Base-by-base conservation (phyloP, 2,113 vertebrate genomes). In the Eonycteris spelaea region DNA sequence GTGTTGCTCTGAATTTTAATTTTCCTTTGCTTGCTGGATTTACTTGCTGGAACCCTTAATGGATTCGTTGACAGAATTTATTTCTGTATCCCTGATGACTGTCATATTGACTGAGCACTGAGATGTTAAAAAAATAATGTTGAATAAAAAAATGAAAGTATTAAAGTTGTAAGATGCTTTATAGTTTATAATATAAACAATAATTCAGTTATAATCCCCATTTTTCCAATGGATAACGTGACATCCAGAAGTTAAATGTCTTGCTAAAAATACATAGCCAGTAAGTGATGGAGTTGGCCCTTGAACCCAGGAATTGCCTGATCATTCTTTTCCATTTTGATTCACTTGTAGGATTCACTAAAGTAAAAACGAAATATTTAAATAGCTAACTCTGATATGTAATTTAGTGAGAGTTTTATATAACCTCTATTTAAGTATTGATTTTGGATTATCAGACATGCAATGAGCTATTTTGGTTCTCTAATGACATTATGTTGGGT, bases 291-390 rank as follows among this genome's bases (percentile, higher is more conserved):
- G 40, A 67, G 78, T 55, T 96, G 40, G 57, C 26, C 19, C 26
- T 83, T 40, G 21, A 93, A 84, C 35, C 12, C 55, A 84, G 2
- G 8, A 91, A 61, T 79, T 51, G 11, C 1, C 6, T 75, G 33
- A 80, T 79, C 26, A 24, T 88, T 87, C 40, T 77, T 78, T 45
- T 94, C 68, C 28, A 67, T 65, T 94, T 83, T 86, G 55, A 79
- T 75, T 92, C 51, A 85, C 33, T 78, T 92, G 40, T 21, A 90
- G 15, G n/a, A 63, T n/a, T 51, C 3, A 51, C 48, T 53, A 48
- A 53, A 86, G 43, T 88, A 84, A 95, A 96, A 94, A 91, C 89
- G 21, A 96, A 94, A 95, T 96, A 88, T 95, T 96, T 78, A 95
- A 90, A 86, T 65, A 65, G 43, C 38, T 86, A 73, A 86, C 45